Base-by-base conservation (phyloP, 2,888 invertebrate genomes). In the Pseudolycoriella hygida region DNA sequence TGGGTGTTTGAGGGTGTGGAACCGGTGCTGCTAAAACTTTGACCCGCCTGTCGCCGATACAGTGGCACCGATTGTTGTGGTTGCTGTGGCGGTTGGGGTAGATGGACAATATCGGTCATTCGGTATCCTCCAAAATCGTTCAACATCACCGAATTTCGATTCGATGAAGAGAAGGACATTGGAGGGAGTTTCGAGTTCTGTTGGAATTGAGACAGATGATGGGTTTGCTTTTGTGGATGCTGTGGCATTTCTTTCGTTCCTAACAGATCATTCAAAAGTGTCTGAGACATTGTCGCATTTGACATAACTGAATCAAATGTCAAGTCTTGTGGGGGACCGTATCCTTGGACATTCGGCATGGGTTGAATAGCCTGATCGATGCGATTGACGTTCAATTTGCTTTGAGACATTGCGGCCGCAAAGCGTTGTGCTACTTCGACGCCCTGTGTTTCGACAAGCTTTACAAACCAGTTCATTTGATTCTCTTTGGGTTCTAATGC, bases 401-500 rank as follows among this genome's bases (percentile, higher is more conserved):
- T 19, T 12, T 51, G 30, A 19, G 51, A 39, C 51, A 53, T 25
- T 48, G 67, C 56, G 43, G 67, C 64, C 3, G 66, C 67, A 52
- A 71, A 74, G 55, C 71, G 72, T 50, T 68, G 69, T 1, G 74
- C 74, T 2, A 71, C 69, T 44, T 73, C 73, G 34, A 67, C 60
- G 0, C 74, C 74, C 43, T 68, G 66, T 2, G 66, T 66, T 47
- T 72, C 71, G 25, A 70, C 55, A 19, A 75, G 57, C 50, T 72
- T 72, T 17, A 69, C 59, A 52, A 71, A 74, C 74, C 74, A 74
- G 50, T 69, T 67, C 42, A 67, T 60, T 53, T 71, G 71, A 50
- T 63, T 62, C 48, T 66, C 66, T 52, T 67, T 68, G 19, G 72
- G 68, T 50, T 72, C 71, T 48, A 68, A 59, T 1, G 73, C 61